Base-by-base conservation (phyloP, 1,140 invertebrate species). In the Leucophenga varia region DNA sequence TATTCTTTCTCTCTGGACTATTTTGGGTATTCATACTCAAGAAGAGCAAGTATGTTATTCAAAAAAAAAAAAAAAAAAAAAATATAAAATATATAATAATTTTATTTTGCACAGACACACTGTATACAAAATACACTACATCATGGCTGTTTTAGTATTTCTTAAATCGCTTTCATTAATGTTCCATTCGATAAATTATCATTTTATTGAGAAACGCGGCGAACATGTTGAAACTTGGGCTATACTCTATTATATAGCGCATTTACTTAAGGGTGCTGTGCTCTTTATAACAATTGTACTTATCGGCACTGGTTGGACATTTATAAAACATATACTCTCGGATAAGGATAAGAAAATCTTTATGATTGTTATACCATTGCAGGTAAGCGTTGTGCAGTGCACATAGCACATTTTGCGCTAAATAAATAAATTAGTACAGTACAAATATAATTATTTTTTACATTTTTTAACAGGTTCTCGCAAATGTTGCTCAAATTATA, bases 271-370 rank as follows among this genome's bases (percentile, higher is more conserved):
- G 79, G 94, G 95, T 30, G 91, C 94, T 0, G 84, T 99, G 14
- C 77, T 99, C 30, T 98, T 99, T 72, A 93, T 97, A 31, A 97
- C 95, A 0, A 92, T 99, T 56, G 87, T 98, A 8, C 79, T 99
- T 8, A 93, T 99, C 55, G 97, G 97, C 25, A 96, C 96, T 21
- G 97, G 97, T 1, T 99, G 96, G 93, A 95, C 95, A 19, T 98
- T 98, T 70, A 95, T 99, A 41, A 99, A 99, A 74, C 93, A 98
- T 64, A 93, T 98, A 53, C 78, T 99, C 3, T 91, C 92, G 6
- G 93, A 97, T 54, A 88, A 93, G 54, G 97, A 99, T 63, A 97
- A 98, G 75, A 97, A 95, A 73, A 83, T 99, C n/a, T 98, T 99
- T 68, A 93, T 98, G 86, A 90, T 98, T 65, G 91, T 98, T 21